Evolutionary conservation across 2,888 invertebrate genomes (phyloP).

Genomic region (Chymomyza procnemis): DNA sequence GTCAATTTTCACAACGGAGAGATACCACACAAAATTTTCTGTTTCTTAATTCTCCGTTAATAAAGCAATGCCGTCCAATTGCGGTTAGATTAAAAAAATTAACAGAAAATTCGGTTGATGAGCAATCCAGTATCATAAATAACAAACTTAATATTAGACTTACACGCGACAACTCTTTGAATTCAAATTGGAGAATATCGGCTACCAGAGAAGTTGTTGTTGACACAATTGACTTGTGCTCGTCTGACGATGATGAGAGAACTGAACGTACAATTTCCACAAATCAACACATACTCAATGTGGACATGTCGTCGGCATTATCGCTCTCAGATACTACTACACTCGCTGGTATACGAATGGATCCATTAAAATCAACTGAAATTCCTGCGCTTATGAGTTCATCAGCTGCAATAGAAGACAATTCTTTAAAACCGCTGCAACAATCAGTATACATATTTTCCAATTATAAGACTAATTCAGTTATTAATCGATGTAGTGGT

Average conservation of each 20-base stretch:
- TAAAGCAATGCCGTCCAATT: slow-evolving; percentile 78
- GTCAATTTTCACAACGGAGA: slow-evolving; percentile 74
- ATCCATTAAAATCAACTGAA: slow-evolving; percentile 23
- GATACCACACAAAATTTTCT: slow-evolving; percentile 73
- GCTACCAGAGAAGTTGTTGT: slow-evolving; percentile 78
- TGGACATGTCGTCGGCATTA: slow-evolving; percentile 36
- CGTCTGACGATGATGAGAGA: slow-evolving; percentile 82
- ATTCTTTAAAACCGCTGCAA: slow-evolving; percentile 70
- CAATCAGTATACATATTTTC: slow-evolving; percentile 77
- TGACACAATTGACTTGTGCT: slow-evolving; percentile 84
- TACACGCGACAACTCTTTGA: slow-evolving; percentile 74
- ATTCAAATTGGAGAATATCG: slow-evolving; percentile 77
- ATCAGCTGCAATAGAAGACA: slow-evolving; percentile 40
- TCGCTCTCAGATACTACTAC: slow-evolving; percentile 41
- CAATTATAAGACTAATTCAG: slow-evolving; percentile 73
- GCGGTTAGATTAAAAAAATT: slow-evolving; percentile 76
- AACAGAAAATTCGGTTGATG: slow-evolving; percentile 63
- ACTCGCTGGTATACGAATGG: slow-evolving; percentile 27
- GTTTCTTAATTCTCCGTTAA: slow-evolving; percentile 76
- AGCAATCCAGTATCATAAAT: slow-evolving; percentile 51
- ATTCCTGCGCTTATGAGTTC: slow-evolving; percentile 26
- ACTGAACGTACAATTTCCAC: slow-evolving; percentile 4
- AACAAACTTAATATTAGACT: slow-evolving; percentile 75
- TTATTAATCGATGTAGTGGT: slow-evolving; percentile 51
- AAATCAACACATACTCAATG: slow-evolving; percentile 27